Percentiles rank a stretch among this genome's conserved stretches.
phyloP scores from a whole-genome alignment of 2,113 vertebrate species.

The Opisthocomus hoazin region DNA sequence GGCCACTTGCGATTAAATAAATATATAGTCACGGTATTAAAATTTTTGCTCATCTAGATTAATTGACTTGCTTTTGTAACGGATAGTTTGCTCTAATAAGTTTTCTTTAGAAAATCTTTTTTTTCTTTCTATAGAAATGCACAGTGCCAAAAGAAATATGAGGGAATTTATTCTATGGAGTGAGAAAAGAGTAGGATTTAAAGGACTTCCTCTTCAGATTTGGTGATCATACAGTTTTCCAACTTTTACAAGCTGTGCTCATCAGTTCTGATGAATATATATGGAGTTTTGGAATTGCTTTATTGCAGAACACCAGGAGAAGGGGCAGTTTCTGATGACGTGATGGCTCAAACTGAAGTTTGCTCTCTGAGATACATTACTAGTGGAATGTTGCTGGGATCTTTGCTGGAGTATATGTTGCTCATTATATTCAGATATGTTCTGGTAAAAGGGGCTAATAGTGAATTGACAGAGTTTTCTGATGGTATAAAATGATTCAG shows the following conservation, averaged over 20 bases:
- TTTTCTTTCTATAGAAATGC: too few species aligned
- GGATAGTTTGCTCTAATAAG: too few species aligned
- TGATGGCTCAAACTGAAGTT: not conserved
- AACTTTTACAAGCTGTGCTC: not conserved
- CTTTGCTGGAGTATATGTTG: not conserved
- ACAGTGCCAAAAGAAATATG: not conserved
- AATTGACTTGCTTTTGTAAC: too few species aligned
- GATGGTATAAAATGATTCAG: not conserved
- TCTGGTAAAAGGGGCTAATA: not conserved
- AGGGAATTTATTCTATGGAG: not conserved
- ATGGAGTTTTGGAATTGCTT: not conserved
- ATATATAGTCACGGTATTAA: too few species aligned
- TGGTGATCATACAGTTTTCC: not conserved
- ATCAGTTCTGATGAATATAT: not conserved
- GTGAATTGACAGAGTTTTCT: not conserved
- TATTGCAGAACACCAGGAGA: not conserved
- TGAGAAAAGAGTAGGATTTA: not conserved
- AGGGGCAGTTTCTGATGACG: not conserved
- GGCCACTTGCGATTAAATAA: too few species aligned
- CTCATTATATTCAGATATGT: not conserved
- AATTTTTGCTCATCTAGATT: too few species aligned
- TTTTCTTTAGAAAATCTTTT: too few species aligned
- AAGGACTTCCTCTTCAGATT: not conserved
- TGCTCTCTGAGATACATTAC: not conserved
- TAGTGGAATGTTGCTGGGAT: not conserved